These are phyloP conservation scores for Pteruthius melanotis DNA, from an alignment of 2,113 vertebrate genomes.

Conservation along the genomic window DNA sequence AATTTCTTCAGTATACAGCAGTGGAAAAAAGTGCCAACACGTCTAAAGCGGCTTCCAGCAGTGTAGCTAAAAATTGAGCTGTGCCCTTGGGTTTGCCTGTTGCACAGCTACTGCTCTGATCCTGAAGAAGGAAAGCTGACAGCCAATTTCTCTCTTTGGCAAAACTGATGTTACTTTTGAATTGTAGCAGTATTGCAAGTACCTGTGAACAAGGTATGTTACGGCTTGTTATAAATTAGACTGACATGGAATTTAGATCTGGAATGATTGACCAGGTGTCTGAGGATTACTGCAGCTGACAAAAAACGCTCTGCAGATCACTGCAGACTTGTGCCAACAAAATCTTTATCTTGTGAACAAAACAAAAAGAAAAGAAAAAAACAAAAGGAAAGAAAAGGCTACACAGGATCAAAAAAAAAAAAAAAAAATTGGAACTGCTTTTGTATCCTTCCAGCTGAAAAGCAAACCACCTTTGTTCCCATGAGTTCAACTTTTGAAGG, in stretches of 20 bases:
- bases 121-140: background rate
- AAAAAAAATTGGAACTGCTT: background rate
- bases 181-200: background rate
- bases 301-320: background rate
- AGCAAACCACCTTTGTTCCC: background rate
- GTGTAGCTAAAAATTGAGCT: background rate
- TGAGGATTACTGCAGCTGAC: background rate
- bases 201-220: background rate
- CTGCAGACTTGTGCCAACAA: background rate
- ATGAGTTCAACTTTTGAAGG: background rate
- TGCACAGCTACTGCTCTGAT: slow-evolving; percentile 1
- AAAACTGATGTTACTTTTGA: background rate
- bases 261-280: background rate
- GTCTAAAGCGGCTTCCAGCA: background rate
- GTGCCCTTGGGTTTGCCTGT: slow-evolving; percentile 7
- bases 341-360: background rate
- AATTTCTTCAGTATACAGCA: background rate
- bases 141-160: background rate
- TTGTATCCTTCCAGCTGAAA: background rate
- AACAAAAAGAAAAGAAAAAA: background rate
- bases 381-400: background rate
- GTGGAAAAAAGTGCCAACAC: background rate
- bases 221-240: slow-evolving; percentile 13
- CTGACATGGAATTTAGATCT: background rate
- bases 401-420: background rate